These are phyloP conservation scores for Gastracanthus pulcherrimus DNA, from an alignment of 2,888 invertebrate genomes.

Conservation along the genomic window DNA sequence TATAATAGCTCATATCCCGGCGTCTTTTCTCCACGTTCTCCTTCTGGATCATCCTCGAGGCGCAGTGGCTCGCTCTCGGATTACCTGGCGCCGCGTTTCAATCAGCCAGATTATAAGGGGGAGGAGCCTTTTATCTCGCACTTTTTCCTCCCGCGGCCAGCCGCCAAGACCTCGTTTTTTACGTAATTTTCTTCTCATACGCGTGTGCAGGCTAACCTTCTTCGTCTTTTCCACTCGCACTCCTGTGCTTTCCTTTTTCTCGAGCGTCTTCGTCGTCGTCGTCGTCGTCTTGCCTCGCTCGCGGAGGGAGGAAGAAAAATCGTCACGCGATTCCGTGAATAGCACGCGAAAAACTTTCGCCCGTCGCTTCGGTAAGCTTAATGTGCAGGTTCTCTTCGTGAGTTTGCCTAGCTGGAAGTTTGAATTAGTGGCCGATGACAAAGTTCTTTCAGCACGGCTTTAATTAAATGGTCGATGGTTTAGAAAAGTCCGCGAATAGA, in stretches of 20 bases:
- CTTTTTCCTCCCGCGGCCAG: not conserved
- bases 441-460: conserved; percentile 34
- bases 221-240: not conserved
- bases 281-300: not conserved
- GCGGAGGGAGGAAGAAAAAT: conserved; percentile 6
- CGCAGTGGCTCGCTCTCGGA: not conserved
- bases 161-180: not conserved
- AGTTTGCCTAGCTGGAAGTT: not conserved
- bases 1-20: not conserved
- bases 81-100: conserved; percentile 28
- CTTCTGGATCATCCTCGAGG: not conserved
- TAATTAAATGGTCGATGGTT: conserved; percentile 32
- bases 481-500: not conserved
- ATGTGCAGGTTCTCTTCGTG: too few species aligned
- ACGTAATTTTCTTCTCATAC: not conserved
- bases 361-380: not conserved
- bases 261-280: not conserved
- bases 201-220: not conserved
- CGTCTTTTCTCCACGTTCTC: not conserved
- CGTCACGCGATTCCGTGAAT: not conserved
- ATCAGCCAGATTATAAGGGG: conserved; percentile 28
- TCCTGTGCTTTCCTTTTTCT: too few species aligned
- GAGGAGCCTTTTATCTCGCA: conserved; percentile 18
- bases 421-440: conserved; percentile 34
- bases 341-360: conserved; percentile 20